A percentile compares a stretch with the other conserved stretches of the same genome.
Conservation (phyloP, 2,113 vertebrate species). For the Cyprinodon tularosa region DNA sequence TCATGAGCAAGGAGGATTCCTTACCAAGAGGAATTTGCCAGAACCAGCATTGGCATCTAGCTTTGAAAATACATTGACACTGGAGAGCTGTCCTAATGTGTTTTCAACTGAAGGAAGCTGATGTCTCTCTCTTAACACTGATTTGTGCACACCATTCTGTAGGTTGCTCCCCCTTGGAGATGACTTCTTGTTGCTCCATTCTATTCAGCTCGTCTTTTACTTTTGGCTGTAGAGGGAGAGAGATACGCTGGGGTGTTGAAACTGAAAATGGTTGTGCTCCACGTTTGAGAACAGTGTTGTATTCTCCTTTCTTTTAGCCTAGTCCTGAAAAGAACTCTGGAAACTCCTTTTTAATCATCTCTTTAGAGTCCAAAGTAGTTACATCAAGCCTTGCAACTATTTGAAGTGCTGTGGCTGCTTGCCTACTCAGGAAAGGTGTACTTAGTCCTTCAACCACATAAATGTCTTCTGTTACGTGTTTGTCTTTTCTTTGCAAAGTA, state of each 20-base stretch:
- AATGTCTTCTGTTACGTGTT: too few relatives aligned
- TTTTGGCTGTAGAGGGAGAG: neutral
- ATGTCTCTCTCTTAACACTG: too few relatives aligned
- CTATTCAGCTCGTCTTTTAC: neutral
- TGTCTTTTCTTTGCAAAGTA: too few relatives aligned
- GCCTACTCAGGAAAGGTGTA: neutral
- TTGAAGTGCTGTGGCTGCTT: neutral
- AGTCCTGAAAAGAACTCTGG: neutral
- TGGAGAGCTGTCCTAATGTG: too few relatives aligned
- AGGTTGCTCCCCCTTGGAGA: neutral
- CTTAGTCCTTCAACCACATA: neutral
- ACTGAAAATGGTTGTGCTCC: neutral
- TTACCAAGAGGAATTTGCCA: too few relatives aligned
- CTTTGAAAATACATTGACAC: too few relatives aligned
- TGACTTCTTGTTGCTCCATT: neutral
- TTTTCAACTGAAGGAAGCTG: too few relatives aligned
- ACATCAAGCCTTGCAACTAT: neutral
- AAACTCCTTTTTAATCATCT: neutral
- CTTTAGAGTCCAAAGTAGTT: fast-evolving
- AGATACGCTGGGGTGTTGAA: neutral
- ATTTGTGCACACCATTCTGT: neutral
- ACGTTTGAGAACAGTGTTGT: neutral
- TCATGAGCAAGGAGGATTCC: too few relatives aligned
- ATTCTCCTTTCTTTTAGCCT: neutral
- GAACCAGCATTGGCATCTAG: too few relatives aligned